These are phyloP conservation scores for Squalus acanthias DNA, from an alignment of 2,797 vertebrate species.

Conservation along the genomic window DNA sequence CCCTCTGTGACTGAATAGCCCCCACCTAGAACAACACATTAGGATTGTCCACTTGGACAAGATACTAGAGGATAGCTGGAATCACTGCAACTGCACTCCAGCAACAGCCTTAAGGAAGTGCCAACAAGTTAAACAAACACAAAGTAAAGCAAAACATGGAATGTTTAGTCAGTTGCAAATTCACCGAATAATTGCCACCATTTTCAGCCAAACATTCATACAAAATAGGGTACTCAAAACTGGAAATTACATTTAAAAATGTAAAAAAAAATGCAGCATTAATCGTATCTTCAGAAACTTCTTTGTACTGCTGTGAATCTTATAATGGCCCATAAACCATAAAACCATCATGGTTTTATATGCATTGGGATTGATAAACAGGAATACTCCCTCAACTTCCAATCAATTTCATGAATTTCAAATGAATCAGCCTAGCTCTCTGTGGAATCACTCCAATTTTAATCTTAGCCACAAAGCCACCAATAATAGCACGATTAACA, in stretches of 20 bases:
- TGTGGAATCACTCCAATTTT: conserved; percentile 29
- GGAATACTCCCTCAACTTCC: not conserved
- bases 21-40: not conserved
- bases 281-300: not conserved
- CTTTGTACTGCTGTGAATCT: not conserved
- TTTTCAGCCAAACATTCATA: not conserved
- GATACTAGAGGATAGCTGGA: not conserved
- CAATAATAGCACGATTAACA: not conserved
- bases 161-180: not conserved
- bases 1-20: not conserved
- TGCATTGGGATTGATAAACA: not conserved
- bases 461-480: not conserved
- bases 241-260: not conserved
- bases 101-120: not conserved
- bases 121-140: not conserved
- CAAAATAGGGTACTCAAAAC: not conserved
- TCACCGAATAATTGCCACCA: not conserved
- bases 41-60: not conserved
- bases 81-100: not conserved
- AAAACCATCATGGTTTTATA: not conserved
- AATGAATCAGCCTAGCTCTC: not conserved
- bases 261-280: not conserved
- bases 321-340: not conserved
- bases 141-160: not conserved
- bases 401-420: conserved; percentile 23